phyloP scores from a whole-genome alignment of 2,113 vertebrate genomes.

The Hylia prasina region DNA sequence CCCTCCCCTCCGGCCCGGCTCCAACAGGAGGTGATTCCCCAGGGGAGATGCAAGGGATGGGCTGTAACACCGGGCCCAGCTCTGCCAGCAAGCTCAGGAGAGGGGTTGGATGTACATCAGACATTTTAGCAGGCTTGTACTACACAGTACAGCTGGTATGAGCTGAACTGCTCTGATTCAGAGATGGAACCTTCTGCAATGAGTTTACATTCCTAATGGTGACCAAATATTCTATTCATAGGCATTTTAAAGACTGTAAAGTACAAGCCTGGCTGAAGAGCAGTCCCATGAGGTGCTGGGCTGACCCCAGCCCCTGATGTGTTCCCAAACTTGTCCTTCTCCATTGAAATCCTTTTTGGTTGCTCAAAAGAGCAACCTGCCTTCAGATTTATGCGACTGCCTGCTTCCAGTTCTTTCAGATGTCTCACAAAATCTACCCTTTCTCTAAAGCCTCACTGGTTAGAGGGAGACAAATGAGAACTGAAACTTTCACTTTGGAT shows the following conservation, averaged over 20 bases:
- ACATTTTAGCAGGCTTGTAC: not conserved
- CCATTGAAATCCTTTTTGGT: accelerated
- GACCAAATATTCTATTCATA: not conserved
- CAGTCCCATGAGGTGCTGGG: not conserved
- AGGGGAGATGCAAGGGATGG: not conserved
- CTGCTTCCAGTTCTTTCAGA: not conserved
- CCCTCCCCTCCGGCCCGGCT: accelerated
- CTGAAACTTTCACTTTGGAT: not conserved
- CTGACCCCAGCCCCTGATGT: not conserved
- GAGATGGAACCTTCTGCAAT: not conserved
- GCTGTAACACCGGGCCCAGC: not conserved
- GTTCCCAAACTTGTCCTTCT: not conserved
- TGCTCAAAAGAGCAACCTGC: not conserved
- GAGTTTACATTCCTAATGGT: not conserved
- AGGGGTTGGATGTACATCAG: not conserved
- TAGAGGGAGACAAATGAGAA: not conserved
- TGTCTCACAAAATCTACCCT: not conserved
- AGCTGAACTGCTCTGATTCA: not conserved
- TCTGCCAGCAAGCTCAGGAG: not conserved
- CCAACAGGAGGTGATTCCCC: accelerated
- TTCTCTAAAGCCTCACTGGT: not conserved
- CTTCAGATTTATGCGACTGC: not conserved
- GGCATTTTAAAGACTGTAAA: not conserved
- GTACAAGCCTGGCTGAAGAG: not conserved
- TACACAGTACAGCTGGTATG: not conserved